phyloP scores from a whole-genome alignment of 2,797 vertebrate species.

The Etheostoma nigrum region DNA sequence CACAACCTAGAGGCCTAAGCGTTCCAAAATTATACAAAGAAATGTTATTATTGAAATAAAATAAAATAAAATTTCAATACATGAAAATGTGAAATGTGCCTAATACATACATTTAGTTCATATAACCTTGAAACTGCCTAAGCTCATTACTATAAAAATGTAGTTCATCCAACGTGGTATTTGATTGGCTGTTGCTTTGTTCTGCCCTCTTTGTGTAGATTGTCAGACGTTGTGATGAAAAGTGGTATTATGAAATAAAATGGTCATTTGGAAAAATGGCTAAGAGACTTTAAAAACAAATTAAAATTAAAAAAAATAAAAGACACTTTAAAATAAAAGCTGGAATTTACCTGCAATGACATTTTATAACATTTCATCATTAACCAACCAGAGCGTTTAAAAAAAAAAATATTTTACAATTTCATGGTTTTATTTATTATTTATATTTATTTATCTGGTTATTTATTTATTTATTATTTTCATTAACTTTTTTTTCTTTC shows the following conservation, averaged over 20 bases:
- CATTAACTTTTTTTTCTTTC: no score
- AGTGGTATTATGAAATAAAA: not conserved
- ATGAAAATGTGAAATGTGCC: not conserved
- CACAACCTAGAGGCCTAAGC: not conserved
- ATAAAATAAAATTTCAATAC: not conserved
- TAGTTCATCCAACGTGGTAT: not conserved
- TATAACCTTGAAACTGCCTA: not conserved
- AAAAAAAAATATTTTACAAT: not conserved
- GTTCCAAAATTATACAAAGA: not conserved
- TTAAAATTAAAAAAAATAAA: not conserved
- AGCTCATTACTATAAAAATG: not conserved
- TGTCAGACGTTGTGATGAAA: not conserved
- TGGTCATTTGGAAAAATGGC: not conserved
- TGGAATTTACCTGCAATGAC: not conserved
- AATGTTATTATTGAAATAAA: no score
- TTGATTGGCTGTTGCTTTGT: not conserved
- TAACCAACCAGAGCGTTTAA: not conserved
- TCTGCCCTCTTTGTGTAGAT: not conserved
- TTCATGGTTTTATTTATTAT: not conserved
- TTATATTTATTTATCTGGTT: not conserved
- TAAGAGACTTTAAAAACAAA: not conserved
- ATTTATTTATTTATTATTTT: no score
- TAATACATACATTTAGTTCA: not conserved
- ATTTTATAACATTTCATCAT: conserved; percentile 13
- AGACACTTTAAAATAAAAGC: not conserved